phyloP scores from a whole-genome alignment of 2,797 vertebrate species.

The Anguilla marmorata region DNA sequence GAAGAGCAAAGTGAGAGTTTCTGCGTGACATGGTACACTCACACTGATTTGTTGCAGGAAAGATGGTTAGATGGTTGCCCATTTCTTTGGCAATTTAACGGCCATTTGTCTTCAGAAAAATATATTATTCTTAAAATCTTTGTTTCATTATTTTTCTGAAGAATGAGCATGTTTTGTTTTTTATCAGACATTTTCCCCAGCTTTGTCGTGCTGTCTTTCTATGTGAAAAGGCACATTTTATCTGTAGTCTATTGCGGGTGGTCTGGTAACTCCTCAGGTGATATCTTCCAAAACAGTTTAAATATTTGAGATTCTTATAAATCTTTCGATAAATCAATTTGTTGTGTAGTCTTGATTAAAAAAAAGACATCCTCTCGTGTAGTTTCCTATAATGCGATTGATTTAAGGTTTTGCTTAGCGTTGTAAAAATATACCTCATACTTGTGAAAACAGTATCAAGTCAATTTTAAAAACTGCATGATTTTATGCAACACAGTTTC shows the following conservation, averaged over 20 bases:
- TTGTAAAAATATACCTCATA: too few species aligned
- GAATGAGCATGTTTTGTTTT: not conserved
- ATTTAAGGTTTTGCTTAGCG: too few species aligned
- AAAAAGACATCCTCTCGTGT: too few species aligned
- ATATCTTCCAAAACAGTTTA: not conserved
- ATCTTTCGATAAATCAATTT: too few species aligned
- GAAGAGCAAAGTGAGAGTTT: constrained; percentile 13
- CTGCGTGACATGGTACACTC: not conserved
- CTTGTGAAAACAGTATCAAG: too few species aligned
- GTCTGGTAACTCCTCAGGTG: not conserved
- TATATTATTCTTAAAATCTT: not conserved
- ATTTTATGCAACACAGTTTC: too few species aligned
- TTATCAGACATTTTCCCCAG: not conserved
- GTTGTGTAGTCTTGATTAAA: too few species aligned
- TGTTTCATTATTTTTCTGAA: not conserved
- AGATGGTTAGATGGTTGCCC: not conserved
- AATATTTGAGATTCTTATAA: not conserved
- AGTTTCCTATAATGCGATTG: too few species aligned
- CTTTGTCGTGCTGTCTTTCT: not conserved
- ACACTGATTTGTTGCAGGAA: constrained; percentile 24
- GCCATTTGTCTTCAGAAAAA: not conserved
- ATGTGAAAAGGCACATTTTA: not conserved
- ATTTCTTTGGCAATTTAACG: constrained; percentile 18
- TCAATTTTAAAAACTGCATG: too few species aligned
- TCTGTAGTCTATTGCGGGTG: not conserved